Conservation (phyloP, 2,113 vertebrate species). For the Xenopus borealis region DNA sequence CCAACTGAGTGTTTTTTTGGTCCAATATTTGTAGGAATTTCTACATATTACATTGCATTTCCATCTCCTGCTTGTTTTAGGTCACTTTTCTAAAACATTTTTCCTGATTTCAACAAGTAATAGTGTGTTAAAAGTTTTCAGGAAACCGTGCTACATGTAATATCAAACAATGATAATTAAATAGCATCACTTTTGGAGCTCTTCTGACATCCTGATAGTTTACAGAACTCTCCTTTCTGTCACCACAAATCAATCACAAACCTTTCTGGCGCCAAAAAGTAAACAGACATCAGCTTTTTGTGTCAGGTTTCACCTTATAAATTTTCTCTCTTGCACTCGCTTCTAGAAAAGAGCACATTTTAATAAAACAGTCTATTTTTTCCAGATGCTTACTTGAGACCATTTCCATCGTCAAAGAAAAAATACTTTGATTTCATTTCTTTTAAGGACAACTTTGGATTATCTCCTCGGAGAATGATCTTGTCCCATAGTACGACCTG, state of each 20-base stretch:
- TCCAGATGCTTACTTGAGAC: conserved; percentile 80
- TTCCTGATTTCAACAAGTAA: too few species aligned
- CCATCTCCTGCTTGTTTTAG: too few species aligned
- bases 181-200: conserved; percentile 3
- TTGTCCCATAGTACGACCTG: conserved; percentile 98
- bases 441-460: conserved; percentile 82
- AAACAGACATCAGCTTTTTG: conserved; percentile 24
- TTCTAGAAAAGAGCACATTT: conserved; percentile 23
- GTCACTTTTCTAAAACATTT: too few species aligned
- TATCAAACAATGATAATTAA: conserved; percentile 23
- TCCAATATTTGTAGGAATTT: too few species aligned
- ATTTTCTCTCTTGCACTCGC: conserved; percentile 28
- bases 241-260: conserved; percentile 37
- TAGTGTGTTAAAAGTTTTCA: not conserved
- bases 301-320: conserved; percentile 37
- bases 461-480: conserved; percentile 89
- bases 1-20: too few species aligned
- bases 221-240: conserved; percentile 29
- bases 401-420: conserved; percentile 97
- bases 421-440: conserved; percentile 96
- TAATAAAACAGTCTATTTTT: conserved; percentile 36
- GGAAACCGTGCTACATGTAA: not conserved
- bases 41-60: too few species aligned
- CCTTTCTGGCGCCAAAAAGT: conserved; percentile 10
- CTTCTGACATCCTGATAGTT: conserved; percentile 26